Evolutionary conservation across 2,113 vertebrate genomes (phyloP).

Genomic region (Paedocypris sp.): DNA sequence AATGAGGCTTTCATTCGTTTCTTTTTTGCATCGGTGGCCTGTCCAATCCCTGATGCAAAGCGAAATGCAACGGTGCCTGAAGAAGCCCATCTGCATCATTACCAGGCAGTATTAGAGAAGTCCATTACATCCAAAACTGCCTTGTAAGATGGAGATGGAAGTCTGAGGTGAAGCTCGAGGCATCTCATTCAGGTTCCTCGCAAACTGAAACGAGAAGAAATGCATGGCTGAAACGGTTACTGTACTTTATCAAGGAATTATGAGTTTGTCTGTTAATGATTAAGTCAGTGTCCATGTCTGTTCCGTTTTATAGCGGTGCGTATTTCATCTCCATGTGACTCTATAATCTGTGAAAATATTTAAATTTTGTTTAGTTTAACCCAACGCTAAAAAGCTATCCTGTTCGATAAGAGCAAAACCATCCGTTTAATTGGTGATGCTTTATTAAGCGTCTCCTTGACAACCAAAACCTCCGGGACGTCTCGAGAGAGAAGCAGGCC

Average conservation of each 20-base stretch:
- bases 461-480: constrained; percentile 6
- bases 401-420: too few species aligned
- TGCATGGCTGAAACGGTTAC: too few species aligned
- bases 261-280: constrained; percentile 6
- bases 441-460: too few species aligned
- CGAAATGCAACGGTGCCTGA: constrained; percentile 37
- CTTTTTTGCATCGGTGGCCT: constrained; percentile 2
- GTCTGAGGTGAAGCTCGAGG: constrained; percentile 25
- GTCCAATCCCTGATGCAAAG: background rate
- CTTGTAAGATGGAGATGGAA: constrained; percentile 78
- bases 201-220: background rate
- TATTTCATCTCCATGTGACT: too few species aligned
- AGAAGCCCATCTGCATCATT: constrained; percentile 78
- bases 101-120: constrained; percentile 91
- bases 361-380: too few species aligned
- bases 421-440: too few species aligned
- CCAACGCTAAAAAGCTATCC: too few species aligned
- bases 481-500: background rate
- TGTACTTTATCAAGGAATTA: background rate
- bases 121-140: constrained; percentile 80
- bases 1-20: background rate
- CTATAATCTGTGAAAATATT: too few species aligned
- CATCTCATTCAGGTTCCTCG: background rate
- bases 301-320: background rate
- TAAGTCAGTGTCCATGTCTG: background rate